Evolutionary conservation across 2,888 invertebrate species (phyloP).

Genomic region (Pheosia tremula): DNA sequence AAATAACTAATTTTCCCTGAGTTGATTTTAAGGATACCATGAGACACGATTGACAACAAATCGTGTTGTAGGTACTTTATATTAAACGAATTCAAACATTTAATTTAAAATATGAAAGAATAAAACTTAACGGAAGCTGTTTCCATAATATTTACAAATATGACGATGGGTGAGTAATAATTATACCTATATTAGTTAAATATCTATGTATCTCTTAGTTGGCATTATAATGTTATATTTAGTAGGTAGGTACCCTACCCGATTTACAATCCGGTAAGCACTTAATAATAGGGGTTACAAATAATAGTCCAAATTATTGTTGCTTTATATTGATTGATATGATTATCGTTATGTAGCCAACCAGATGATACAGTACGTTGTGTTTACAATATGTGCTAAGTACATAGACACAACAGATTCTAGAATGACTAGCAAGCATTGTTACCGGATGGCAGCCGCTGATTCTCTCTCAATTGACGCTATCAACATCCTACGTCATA

Average conservation of each 20-base stretch:
- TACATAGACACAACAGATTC: background rate
- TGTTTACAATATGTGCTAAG: background rate
- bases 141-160: conserved; percentile 36
- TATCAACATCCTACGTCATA: background rate
- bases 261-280: no score
- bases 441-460: conserved; percentile 48
- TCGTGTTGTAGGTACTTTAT: conserved; percentile 30
- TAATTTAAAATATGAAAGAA: conserved; percentile 12
- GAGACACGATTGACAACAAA: conserved; percentile 20
- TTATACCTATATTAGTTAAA: background rate
- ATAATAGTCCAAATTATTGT: no score
- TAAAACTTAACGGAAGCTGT: conserved; percentile 12
- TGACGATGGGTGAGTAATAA: conserved; percentile 71
- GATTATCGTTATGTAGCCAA: no score
- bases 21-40: conserved; percentile 9
- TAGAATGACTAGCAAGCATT: conserved; percentile 7
- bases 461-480: conserved; percentile 8
- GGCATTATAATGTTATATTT: background rate
- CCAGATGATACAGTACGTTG: background rate
- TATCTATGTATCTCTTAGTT: no score
- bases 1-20: background rate
- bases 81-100: conserved; percentile 24
- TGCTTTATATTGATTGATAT: no score
- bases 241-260: no score
- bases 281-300: no score